Conservation (phyloP, 2,113 vertebrate species). For the Oncorhynchus mykiss region DNA sequence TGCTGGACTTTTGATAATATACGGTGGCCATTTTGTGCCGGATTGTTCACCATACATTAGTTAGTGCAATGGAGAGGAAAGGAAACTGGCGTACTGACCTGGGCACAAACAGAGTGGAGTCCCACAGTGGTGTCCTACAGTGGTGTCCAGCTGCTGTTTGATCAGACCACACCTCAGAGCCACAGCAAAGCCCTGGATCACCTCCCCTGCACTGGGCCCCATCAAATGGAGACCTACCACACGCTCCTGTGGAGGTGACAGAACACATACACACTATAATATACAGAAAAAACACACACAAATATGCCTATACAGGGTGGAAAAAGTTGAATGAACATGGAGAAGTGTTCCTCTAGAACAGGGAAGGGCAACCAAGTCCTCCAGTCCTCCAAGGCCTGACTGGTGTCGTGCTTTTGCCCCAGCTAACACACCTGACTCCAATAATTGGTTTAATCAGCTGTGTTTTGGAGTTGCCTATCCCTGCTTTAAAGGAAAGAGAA, state of each 20-base stretch:
- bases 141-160: slow-evolving; percentile 78
- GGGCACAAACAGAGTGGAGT: slow-evolving; percentile 82
- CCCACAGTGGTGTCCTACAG: slow-evolving; percentile 77
- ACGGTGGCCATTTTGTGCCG: no score
- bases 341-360: background rate
- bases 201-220: slow-evolving; percentile 81
- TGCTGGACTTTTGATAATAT: no score
- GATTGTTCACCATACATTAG: no score
- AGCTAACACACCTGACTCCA: no score
- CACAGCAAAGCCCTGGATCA: no score
- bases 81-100: slow-evolving; percentile 65
- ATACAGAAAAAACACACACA: background rate
- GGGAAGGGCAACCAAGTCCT: no score
- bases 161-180: slow-evolving; percentile 73
- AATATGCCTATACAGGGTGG: background rate
- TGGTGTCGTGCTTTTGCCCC: no score
- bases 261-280: background rate
- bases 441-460: no score
- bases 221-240: slow-evolving; percentile 83
- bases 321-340: background rate
- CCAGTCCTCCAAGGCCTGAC: no score
- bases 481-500: no score
- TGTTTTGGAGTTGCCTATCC: no score
- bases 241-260: slow-evolving; percentile 70
- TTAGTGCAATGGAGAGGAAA: no score